phyloP scores from a whole-genome alignment of 2,113 vertebrate species.

The Lanius collurio region DNA sequence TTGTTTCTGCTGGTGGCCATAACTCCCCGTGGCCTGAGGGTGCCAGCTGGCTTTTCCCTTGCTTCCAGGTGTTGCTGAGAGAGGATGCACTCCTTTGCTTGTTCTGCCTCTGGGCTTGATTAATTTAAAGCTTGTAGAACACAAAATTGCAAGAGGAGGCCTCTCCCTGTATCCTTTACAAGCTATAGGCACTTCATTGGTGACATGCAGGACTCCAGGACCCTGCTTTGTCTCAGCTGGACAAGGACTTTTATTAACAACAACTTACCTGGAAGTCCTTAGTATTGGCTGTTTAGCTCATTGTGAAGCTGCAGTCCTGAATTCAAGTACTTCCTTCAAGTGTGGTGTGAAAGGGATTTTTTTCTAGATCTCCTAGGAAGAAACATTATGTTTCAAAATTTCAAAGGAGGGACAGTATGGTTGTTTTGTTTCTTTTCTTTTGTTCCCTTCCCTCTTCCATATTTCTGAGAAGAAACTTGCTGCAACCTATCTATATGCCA shows the following conservation, averaged over 20 bases:
- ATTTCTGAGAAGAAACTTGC: not conserved
- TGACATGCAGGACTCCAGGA: not conserved
- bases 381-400: not conserved
- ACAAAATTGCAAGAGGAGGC: not conserved
- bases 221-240: not conserved
- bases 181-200: not conserved
- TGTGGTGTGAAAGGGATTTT: not conserved
- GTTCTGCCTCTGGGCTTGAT: not conserved
- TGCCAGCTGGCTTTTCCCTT: not conserved
- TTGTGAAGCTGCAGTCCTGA: not conserved
- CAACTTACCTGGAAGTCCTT: not conserved
- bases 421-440: not conserved
- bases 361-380: not conserved
- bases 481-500: not conserved
- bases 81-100: not conserved
- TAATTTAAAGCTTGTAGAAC: not conserved
- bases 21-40: not conserved
- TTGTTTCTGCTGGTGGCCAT: not conserved
- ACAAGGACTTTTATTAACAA: not conserved
- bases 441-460: not conserved
- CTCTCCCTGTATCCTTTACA: not conserved
- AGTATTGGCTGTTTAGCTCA: not conserved
- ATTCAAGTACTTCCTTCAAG: not conserved
- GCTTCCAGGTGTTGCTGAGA: not conserved
- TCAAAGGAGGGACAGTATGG: not conserved